These are phyloP conservation scores for Alloplasta piceator DNA, from an alignment of 2,888 invertebrate species.

Conservation along the genomic window DNA sequence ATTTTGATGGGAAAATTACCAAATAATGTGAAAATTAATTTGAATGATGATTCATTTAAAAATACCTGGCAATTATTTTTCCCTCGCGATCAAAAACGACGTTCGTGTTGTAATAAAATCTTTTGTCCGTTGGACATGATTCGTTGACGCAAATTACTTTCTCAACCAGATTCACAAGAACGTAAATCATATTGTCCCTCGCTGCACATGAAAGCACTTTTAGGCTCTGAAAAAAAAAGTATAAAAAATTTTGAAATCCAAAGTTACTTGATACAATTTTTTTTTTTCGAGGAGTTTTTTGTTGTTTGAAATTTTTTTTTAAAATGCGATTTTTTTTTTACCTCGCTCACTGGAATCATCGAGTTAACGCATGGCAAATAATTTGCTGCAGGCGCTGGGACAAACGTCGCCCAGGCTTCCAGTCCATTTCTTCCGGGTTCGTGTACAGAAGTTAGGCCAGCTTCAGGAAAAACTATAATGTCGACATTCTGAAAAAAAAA, in stretches of 20 bases:
- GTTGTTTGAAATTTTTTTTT: neutral
- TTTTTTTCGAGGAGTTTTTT: too few relatives aligned
- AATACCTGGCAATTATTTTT: conserved; percentile 84
- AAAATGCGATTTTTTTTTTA: conserved; percentile 39
- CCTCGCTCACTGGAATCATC: conserved; percentile 64
- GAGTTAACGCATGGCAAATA: conserved; percentile 70
- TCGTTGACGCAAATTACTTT: conserved; percentile 76
- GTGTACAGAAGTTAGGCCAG: conserved; percentile 75
- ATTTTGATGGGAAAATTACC: too few relatives aligned
- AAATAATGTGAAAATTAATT: conserved; percentile 53
- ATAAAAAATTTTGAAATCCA: neutral
- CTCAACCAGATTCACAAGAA: conserved; percentile 84
- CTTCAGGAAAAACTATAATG: conserved; percentile 86
- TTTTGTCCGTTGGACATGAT: conserved; percentile 77
- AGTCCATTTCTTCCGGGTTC: conserved; percentile 76
- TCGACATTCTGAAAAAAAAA: conserved; percentile 82
- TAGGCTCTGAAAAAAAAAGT: conserved; percentile 76
- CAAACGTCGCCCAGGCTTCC: conserved; percentile 69
- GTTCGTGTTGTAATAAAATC: conserved; percentile 84
- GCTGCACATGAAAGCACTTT: conserved; percentile 83
- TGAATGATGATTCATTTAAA: conserved; percentile 6
- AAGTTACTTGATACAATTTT: neutral
- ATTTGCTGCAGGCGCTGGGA: conserved; percentile 70
- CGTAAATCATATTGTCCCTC: conserved; percentile 80
- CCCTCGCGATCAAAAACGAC: conserved; percentile 85